These are phyloP conservation scores for Thinocorus orbignyianus DNA, from an alignment of 2,113 vertebrate species.

Conservation along the genomic window DNA sequence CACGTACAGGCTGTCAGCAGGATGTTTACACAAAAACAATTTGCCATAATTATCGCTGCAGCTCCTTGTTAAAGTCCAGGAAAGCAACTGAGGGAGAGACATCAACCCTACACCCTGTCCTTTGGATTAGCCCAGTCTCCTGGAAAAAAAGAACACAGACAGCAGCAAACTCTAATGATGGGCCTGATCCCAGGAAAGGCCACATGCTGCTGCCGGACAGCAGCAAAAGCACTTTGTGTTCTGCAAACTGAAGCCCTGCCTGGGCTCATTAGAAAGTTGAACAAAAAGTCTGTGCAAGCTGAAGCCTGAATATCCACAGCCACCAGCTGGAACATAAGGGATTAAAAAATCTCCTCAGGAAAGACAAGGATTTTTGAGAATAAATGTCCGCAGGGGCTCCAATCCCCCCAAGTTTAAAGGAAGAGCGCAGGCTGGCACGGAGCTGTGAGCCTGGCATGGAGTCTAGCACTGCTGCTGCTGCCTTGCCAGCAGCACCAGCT, in stretches of 20 bases:
- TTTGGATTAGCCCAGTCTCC: not conserved
- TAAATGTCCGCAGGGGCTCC: constrained; percentile 2
- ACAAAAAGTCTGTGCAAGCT: not conserved
- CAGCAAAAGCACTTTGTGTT: not conserved
- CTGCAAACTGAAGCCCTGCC: not conserved
- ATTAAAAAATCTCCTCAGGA: not conserved
- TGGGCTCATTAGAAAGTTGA: not conserved
- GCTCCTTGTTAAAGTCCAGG: not conserved
- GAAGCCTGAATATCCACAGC: not conserved
- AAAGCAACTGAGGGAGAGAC: not conserved
- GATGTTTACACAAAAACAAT: not conserved
- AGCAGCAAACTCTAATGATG: not conserved
- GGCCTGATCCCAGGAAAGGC: not conserved
- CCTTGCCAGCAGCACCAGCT: not conserved
- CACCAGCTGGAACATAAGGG: not conserved
- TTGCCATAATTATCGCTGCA: not conserved
- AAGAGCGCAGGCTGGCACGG: fast-evolving
- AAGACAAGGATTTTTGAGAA: constrained; percentile 6
- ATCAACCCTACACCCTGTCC: not conserved
- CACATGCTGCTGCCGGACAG: not conserved
- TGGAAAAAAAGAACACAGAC: not conserved
- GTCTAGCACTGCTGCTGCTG: fast-evolving
- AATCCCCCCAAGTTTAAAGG: not conserved
- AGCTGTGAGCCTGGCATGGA: not conserved
- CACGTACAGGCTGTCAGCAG: not conserved